phyloP scores from a whole-genome alignment of 2,888 invertebrate species.

The Morpho deidamia region DNA sequence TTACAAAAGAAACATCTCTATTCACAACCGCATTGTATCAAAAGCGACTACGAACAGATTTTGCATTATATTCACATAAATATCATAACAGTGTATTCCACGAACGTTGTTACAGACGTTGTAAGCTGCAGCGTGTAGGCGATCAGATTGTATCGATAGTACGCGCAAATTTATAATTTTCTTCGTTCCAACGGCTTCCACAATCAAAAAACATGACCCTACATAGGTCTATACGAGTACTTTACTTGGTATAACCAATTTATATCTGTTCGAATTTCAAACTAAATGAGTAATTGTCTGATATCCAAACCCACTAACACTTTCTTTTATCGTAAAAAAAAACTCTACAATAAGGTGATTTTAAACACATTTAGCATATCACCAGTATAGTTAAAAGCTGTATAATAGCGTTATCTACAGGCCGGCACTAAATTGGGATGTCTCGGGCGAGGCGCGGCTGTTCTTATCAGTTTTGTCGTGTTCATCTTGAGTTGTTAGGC shows the following conservation, averaged over 20 bases:
- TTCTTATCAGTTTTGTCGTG: conserved; percentile 75
- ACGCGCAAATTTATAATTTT: conserved; percentile 22
- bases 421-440: conserved; percentile 77
- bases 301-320: conserved; percentile 33
- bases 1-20: neutral
- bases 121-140: conserved; percentile 26
- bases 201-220: conserved; percentile 16
- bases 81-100: conserved; percentile 13
- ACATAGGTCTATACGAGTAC: neutral
- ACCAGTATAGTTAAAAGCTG: conserved; percentile 75
- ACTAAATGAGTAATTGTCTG: conserved; percentile 28
- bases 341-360: conserved; percentile 60
- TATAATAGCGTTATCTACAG: conserved; percentile 75
- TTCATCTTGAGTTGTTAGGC: conserved; percentile 78
- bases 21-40: conserved; percentile 7
- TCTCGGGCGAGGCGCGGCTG: conserved; percentile 63
- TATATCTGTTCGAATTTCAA: conserved; percentile 15
- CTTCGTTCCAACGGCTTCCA: conserved; percentile 16
- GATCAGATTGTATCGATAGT: conserved; percentile 22
- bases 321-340: conserved; percentile 40
- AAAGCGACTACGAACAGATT: conserved; percentile 6
- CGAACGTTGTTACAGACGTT: conserved; percentile 20
- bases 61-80: conserved; percentile 20
- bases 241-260: neutral
- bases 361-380: conserved; percentile 74